Conservation (phyloP, 2,113 vertebrate genomes). For the Crypturellus undulatus region DNA sequence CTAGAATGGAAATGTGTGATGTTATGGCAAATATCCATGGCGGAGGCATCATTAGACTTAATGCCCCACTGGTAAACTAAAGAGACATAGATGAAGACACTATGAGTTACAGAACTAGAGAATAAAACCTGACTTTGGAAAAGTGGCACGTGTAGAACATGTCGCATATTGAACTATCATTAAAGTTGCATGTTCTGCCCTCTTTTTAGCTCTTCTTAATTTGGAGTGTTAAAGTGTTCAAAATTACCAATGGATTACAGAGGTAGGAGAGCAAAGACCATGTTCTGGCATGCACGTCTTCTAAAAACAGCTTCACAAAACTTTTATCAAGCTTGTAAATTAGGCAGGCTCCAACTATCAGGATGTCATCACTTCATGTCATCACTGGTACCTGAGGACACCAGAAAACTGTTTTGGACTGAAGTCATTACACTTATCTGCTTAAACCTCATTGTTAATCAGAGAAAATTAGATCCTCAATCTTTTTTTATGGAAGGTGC, state of each 20-base stretch:
- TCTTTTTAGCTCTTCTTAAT: neutral
- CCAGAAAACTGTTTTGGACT: neutral
- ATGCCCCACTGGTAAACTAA: neutral
- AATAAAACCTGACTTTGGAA: neutral
- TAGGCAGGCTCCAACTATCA: neutral
- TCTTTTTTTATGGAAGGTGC: neutral
- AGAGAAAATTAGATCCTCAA: neutral
- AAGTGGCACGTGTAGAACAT: neutral
- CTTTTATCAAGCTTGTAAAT: neutral
- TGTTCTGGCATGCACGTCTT: neutral
- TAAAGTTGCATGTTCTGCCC: accelerated
- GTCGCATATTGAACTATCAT: neutral
- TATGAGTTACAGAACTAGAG: neutral
- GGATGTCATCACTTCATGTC: neutral
- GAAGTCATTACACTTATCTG: neutral
- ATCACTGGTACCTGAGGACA: neutral
- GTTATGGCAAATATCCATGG: neutral
- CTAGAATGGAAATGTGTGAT: neutral
- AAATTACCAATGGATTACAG: neutral
- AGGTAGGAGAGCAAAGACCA: neutral
- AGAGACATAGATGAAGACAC: neutral
- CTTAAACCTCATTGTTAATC: neutral
- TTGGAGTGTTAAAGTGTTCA: neutral
- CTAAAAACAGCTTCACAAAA: neutral
- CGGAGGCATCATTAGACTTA: neutral